Conservation (phyloP, 1,140 invertebrate genomes). For the Trachymyrmex septentrionalis region DNA sequence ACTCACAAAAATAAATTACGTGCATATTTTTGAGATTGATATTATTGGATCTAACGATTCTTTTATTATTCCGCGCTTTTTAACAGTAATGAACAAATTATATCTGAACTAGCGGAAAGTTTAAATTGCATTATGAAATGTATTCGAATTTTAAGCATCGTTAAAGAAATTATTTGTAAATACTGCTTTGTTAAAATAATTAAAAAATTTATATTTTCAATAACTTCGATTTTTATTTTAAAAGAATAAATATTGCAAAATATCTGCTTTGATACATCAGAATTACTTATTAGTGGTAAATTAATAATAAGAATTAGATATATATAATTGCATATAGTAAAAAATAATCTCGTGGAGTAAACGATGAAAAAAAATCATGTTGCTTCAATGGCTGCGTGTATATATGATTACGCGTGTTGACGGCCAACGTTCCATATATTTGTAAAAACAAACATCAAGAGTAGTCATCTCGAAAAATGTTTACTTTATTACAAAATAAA, state of each 20-base stretch:
- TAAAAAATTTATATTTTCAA: not conserved
- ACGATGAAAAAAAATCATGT: not conserved
- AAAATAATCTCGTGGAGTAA: not conserved
- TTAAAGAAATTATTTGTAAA: conserved; percentile 3
- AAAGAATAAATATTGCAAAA: not conserved
- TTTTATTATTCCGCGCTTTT: not conserved
- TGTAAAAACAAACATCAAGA: not conserved
- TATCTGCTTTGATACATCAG: not conserved
- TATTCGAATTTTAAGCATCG: not conserved
- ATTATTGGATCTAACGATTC: not conserved
- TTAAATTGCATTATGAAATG: not conserved
- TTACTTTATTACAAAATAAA: conserved; percentile 3
- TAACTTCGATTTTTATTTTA: not conserved
- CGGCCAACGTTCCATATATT: not conserved
- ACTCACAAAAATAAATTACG: not conserved
- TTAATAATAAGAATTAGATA: not conserved
- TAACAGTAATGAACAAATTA: not conserved
- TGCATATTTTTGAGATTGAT: not conserved
- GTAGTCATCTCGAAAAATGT: not conserved
- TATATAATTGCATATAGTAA: not conserved
- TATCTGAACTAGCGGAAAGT: not conserved
- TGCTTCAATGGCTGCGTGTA: not conserved
- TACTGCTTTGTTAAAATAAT: not conserved
- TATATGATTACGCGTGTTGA: not conserved
- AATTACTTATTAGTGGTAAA: not conserved